Percentiles rank a stretch among this genome's conserved stretches.
phyloP scores from a whole-genome alignment of 2,113 vertebrate genomes.

The Thryonomys swinderianus region DNA sequence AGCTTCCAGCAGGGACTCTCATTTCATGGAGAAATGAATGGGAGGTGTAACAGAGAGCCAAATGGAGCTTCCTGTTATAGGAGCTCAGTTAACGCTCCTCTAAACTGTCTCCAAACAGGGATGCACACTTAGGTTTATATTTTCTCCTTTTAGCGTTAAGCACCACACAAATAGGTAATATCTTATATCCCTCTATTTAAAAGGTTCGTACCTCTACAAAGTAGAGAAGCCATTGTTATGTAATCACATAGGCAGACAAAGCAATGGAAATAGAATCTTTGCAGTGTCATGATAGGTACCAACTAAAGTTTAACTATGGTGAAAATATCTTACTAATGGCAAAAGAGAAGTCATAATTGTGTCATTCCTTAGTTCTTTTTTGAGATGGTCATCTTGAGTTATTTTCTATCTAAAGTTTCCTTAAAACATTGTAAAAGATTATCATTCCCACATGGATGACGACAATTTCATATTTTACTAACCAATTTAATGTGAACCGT shows the following conservation, averaged over 20 bases:
- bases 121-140: constrained; percentile 26
- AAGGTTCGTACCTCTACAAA: neutral
- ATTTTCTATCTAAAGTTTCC: neutral
- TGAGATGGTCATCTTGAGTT: neutral
- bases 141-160: constrained; percentile 11
- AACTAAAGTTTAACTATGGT: neutral
- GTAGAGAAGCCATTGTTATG: neutral
- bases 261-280: neutral
- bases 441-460: neutral
- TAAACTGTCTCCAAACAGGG: constrained; percentile 43
- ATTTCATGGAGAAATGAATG: neutral
- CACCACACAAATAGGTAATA: constrained; percentile 43
- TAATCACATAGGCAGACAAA: neutral
- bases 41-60: neutral
- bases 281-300: neutral
- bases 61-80: neutral
- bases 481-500: neutral
- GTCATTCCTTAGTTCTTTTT: neutral
- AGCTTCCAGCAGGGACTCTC: constrained; percentile 49
- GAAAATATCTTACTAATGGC: neutral
- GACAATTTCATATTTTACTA: neutral
- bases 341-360: neutral
- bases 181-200: neutral
- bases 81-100: neutral
- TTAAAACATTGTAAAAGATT: neutral